Conservation (phyloP, 2,888 invertebrate genomes). For the Phyllotreta striolata region DNA sequence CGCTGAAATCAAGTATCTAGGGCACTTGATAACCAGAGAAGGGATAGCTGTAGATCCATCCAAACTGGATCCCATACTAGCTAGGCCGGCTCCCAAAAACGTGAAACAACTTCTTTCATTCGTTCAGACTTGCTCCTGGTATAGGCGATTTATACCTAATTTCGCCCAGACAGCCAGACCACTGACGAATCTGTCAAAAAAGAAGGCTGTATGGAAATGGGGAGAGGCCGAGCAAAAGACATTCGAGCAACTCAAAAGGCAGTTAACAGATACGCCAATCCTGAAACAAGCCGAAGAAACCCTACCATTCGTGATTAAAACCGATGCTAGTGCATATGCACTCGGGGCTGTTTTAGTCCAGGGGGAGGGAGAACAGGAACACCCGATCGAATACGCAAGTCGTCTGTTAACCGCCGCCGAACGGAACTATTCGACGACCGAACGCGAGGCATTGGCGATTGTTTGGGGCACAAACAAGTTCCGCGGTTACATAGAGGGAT, state of each 20-base stretch:
- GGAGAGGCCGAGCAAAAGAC: conserved; percentile 25
- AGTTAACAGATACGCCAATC: conserved; percentile 41
- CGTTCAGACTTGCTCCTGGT: conserved; percentile 41
- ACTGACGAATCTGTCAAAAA: neutral
- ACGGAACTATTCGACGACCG: conserved; percentile 41
- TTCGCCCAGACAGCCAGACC: neutral
- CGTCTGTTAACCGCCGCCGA: conserved; percentile 31
- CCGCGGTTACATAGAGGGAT: conserved; percentile 56
- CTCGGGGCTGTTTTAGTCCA: too few species aligned
- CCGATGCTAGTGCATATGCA: conserved; percentile 43
- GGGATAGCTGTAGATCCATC: conserved; percentile 13
- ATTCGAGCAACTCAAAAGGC: conserved; percentile 35
- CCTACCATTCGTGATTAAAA: conserved; percentile 42
- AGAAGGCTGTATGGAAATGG: conserved; percentile 30
- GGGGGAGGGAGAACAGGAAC: too few species aligned
- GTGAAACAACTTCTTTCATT: conserved; percentile 29
- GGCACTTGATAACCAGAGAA: neutral
- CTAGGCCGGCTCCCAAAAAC: neutral
- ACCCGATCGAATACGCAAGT: too few species aligned
- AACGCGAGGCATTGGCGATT: conserved; percentile 43
- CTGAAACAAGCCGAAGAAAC: conserved; percentile 37
- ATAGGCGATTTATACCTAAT: neutral
- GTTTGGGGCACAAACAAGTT: conserved; percentile 55
- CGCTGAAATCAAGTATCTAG: neutral
- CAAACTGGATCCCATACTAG: neutral